Evolutionary conservation across 2,888 invertebrate species (phyloP).

Genomic region (Sinhomidia bicolor): DNA sequence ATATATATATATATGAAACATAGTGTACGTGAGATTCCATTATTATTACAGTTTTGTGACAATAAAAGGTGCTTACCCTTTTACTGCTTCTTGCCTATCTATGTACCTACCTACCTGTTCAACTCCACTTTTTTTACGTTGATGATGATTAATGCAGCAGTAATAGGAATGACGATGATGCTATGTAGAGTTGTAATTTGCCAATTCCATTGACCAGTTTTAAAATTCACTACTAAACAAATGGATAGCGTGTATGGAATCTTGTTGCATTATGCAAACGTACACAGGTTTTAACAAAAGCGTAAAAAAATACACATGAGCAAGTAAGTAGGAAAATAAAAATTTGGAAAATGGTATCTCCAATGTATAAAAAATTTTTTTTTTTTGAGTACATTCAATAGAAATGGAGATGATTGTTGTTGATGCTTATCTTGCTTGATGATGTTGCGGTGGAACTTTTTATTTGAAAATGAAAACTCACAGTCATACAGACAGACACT

Average conservation of each 20-base stretch:
- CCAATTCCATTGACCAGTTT: neutral
- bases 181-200: neutral
- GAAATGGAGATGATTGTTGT: neutral
- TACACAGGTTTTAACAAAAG: too few species aligned
- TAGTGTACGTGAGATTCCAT: slow-evolving; percentile 8
- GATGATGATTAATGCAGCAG: neutral
- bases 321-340: too few species aligned
- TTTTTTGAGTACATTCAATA: too few species aligned
- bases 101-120: neutral
- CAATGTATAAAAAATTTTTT: neutral
- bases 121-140: neutral
- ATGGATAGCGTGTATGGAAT: too few species aligned
- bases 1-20: too few species aligned
- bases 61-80: slow-evolving; percentile 16
- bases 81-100: too few species aligned
- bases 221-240: neutral
- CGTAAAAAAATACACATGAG: too few species aligned
- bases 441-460: neutral
- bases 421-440: slow-evolving; percentile 5
- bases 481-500: neutral
- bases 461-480: neutral
- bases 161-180: neutral
- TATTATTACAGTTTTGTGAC: neutral
- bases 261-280: neutral
- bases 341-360: too few species aligned